Conservation (phyloP, 2,113 vertebrate genomes). For the Willisornis vidua region DNA sequence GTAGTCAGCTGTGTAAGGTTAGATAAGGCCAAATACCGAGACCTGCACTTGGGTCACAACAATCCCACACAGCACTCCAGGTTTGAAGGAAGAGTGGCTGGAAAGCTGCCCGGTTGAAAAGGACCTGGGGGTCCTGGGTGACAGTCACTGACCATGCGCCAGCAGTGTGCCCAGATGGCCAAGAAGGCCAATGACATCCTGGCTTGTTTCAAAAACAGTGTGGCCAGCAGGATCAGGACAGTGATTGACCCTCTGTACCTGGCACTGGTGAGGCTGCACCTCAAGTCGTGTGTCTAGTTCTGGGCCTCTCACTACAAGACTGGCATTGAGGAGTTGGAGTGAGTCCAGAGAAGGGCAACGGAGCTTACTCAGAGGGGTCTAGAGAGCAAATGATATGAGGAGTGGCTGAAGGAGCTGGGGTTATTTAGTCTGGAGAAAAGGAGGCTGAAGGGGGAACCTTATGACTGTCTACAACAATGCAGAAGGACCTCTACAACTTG, state of each 20-base stretch:
- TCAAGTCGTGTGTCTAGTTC: background rate
- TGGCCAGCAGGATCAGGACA: background rate
- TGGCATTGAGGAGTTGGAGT: background rate
- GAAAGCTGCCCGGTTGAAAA: background rate
- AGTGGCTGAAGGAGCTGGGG: background rate
- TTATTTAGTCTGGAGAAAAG: background rate
- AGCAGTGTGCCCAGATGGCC: background rate
- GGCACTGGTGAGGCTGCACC: fast-evolving
- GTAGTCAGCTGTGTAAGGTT: background rate
- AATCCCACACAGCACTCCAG: background rate
- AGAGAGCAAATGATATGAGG: background rate
- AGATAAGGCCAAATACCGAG: no score
- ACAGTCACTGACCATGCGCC: background rate
- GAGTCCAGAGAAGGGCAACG: background rate
- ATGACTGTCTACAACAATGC: background rate
- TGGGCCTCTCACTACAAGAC: background rate
- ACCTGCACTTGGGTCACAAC: background rate
- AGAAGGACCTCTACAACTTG: background rate
- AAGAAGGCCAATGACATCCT: background rate
- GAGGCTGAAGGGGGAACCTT: background rate
- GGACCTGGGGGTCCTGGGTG: background rate
- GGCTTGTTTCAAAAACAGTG: background rate
- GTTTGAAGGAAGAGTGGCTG: background rate
- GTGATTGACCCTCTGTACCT: background rate
- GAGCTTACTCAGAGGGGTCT: background rate